These are phyloP conservation scores for Oceanodroma leucorhoa DNA, from an alignment of 2,797 vertebrate species.

Conservation along the genomic window DNA sequence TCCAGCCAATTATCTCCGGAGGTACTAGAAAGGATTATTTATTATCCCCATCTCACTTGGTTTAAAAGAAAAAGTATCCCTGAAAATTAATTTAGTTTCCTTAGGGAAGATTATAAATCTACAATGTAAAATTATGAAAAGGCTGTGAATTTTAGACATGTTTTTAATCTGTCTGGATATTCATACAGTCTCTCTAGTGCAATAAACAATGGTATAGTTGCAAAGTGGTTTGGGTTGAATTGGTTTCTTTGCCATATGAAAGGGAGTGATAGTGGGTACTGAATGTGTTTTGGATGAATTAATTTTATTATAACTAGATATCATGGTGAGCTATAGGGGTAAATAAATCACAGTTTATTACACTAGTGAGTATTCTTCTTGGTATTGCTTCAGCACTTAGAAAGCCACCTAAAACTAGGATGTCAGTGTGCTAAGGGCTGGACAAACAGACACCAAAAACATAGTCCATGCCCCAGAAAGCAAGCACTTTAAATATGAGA, in stretches of 20 bases:
- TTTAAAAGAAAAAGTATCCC: not conserved
- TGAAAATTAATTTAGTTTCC: slow-evolving; percentile 68
- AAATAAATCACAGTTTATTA: not conserved
- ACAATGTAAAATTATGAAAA: slow-evolving; percentile 18
- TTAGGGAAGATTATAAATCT: slow-evolving; percentile 48
- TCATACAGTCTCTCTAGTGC: not conserved
- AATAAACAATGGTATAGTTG: not conserved
- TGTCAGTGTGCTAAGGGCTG: not conserved
- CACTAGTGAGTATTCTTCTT: not conserved
- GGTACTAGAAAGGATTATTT: slow-evolving; percentile 52
- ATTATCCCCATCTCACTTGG: slow-evolving; percentile 25
- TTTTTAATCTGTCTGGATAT: slow-evolving; percentile 35
- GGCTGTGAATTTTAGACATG: not conserved
- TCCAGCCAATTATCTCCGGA: slow-evolving; percentile 60
- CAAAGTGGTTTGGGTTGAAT: not conserved
- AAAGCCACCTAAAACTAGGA: not conserved
- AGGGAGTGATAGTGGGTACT: not conserved
- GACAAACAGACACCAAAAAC: not conserved
- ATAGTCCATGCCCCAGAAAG: not conserved
- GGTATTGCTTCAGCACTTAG: not conserved
- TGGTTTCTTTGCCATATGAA: not conserved
- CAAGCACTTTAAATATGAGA: not conserved
- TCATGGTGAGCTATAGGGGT: not conserved
- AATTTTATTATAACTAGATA: not conserved
- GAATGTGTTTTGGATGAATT: not conserved